Evolutionary conservation across 2,113 vertebrate genomes (phyloP), one percentile per base, ranked within the genome.

Genomic region (Pungitius pungitius): DNA sequence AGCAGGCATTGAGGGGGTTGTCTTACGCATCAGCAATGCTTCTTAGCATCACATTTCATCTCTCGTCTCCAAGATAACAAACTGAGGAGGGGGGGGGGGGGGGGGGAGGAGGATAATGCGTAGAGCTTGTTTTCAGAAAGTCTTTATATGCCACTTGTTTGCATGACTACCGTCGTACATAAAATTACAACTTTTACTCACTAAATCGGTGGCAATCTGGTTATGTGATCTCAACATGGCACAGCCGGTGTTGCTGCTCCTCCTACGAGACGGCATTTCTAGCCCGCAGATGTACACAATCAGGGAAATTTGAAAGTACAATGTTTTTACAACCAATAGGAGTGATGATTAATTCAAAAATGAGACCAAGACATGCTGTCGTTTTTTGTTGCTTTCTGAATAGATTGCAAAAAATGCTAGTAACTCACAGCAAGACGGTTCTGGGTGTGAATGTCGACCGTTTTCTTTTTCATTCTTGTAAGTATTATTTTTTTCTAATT

Each of bases 21-120:
- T 87, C 77, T 76, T 78, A 81, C 37, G 47, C 78, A 81, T 87
- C 77, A 77, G 82, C 69, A 75, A 67, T 85, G 81, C 77, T 81
- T 82, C 80, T 80, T 60, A 54, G 47, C 57, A 60, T 69, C 62
- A 80, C 72, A 69, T 74, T 51, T 81, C 82, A 76, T 74, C 55
- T 80, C 64, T 80, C 52, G 26, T 59, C 63, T 83, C 73, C 60
- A 81, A 79, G 87, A 83, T 61, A 86, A 83, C 73, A 85, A 84
- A 67, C 59, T 55, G 72, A 67, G 52, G 4, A 6, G 8, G 26
- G 58, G 78, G 10, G 62, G 58, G 40, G n/a, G n/a, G 52, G 4
- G 6, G 8, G 26, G 58, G 78, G 10, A 64, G 58, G 40, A 80
- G 54, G 67, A 82, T 74, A 68, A 82, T 80, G 61, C 66, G 79